Base-by-base conservation (phyloP, 2,113 vertebrate genomes). In the Himantopus leucocephalus region DNA sequence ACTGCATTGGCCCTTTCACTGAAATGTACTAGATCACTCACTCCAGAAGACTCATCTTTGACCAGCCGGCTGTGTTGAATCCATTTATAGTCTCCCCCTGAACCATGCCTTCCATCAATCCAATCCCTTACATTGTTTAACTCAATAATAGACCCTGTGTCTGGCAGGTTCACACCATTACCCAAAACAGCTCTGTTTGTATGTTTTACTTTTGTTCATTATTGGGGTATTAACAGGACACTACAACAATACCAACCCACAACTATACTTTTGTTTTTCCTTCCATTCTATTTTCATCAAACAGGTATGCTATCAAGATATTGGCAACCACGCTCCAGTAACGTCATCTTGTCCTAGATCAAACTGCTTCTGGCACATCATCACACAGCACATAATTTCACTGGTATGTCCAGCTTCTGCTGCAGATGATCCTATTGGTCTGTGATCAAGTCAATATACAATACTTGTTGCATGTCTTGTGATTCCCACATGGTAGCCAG, bases 251-350 rank as follows among this genome's bases (percentile, higher is more conserved):
- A 80, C 19, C 19, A 73, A 60, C 22, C 11, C 48, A 50, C 8
- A 84, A 30, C 14, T 70, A 12, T 32, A 45, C 3, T 81, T 84
- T 19, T 56, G 8, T 1, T 60, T 84, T 80, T 85, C 43, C 17
- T 78, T 88, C 8, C 10, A 45, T 78, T 91, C 30, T 47, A 5
- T 52, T 91, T 82, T 91, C 39, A 62, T 37, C 29, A 74, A 70
- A 60, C 16, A 52, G 21, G 2, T 50, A 16, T 73, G 18, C 5
- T 37, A 24, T 22, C 26, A 52, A 77, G n/a, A 18, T 8, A 3
- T 41, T 77, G 64, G 8, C 24, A 82, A 16, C 8, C 0, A 0
- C 0, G 0, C 9, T 66, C 35, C 29, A 85, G 10, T 52, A 81
- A 37, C 24, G 24, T 11, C 8, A 26, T 77, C 37, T 70, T 45